Conservation (phyloP, 2,797 vertebrate genomes). For the Aulostomus chinensis region DNA sequence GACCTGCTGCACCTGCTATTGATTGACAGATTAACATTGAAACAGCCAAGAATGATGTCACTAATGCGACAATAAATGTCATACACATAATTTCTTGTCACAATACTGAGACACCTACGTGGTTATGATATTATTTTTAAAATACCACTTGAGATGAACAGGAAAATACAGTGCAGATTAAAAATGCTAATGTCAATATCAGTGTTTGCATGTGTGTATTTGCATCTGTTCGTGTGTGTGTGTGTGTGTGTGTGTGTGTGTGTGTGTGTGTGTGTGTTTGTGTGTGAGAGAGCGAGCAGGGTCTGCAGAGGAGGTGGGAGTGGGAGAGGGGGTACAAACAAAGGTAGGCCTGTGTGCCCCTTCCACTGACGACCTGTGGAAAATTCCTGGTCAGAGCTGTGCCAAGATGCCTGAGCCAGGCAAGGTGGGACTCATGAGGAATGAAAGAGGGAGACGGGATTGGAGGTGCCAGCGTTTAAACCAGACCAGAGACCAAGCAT, state of each 20-base stretch:
- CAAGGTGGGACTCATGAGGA: slow-evolving; percentile 47
- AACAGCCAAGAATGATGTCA: slow-evolving; percentile 19
- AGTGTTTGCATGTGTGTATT: slow-evolving; percentile 43
- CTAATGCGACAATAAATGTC: too few species aligned
- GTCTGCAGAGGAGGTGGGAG: too few species aligned
- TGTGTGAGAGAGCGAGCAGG: slow-evolving; percentile 34
- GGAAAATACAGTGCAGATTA: slow-evolving; percentile 33
- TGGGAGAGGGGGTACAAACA: slow-evolving; percentile 65
- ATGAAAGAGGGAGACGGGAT: slow-evolving; percentile 61
- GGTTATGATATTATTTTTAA: too few species aligned
- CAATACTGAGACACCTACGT: slow-evolving; percentile 11
- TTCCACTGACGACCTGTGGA: slow-evolving; percentile 71
- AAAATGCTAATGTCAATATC: slow-evolving; percentile 47
- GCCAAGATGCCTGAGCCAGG: slow-evolving; percentile 61
- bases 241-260: slow-evolving; percentile 14
- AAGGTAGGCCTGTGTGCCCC: slow-evolving; percentile 75
- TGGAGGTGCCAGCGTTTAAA: slow-evolving; percentile 41
- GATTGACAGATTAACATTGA: slow-evolving; percentile 12
- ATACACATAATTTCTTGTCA: too few species aligned
- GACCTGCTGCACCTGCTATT: slow-evolving; percentile 35
- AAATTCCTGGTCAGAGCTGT: slow-evolving; percentile 68
- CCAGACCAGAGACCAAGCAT: slow-evolving; percentile 20
- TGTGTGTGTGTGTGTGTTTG: slow-evolving; percentile 6
- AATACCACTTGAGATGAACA: too few species aligned
- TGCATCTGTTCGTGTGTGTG: slow-evolving; percentile 25